Conservation (phyloP, 2,888 invertebrate genomes). For the Dynastes hyllus region DNA sequence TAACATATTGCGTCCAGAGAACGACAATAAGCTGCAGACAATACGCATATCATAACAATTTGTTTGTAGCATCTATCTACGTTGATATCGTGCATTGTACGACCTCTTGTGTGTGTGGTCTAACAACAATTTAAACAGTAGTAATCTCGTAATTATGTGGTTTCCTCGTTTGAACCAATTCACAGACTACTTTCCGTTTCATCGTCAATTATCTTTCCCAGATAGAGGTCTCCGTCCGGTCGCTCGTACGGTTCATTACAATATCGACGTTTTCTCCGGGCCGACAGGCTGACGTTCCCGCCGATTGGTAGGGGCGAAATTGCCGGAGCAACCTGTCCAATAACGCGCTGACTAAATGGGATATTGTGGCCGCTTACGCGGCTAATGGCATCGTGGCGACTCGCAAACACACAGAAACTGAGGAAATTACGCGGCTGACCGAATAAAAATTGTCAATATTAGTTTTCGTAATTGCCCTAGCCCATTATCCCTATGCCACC, state of each 20-base stretch:
- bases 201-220: constrained; percentile 27
- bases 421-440: background rate
- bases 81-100: too few species aligned
- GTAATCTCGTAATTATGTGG: constrained; percentile 56
- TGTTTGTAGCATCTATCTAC: too few species aligned
- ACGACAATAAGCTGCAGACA: background rate
- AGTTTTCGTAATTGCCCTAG: constrained; percentile 62
- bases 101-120: constrained; percentile 50
- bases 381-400: background rate
- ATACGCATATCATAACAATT: background rate
- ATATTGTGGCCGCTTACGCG: background rate
- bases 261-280: constrained; percentile 13
- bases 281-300: background rate
- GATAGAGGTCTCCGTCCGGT: background rate
- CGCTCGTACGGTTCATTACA: constrained; percentile 14
- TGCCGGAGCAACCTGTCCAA: constrained; percentile 52
- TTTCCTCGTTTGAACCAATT: constrained; percentile 54
- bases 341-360: constrained; percentile 59
- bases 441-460: constrained; percentile 63
- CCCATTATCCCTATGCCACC: constrained; percentile 66
- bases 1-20: too few species aligned
- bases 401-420: background rate
- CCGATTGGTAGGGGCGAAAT: background rate
- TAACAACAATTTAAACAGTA: constrained; percentile 56
- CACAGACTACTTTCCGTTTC: constrained; percentile 47